Evolutionary conservation across 53 echinoderm and acorn worm genomes (phyloP).

Genomic region (Apostichopus leukothele): DNA sequence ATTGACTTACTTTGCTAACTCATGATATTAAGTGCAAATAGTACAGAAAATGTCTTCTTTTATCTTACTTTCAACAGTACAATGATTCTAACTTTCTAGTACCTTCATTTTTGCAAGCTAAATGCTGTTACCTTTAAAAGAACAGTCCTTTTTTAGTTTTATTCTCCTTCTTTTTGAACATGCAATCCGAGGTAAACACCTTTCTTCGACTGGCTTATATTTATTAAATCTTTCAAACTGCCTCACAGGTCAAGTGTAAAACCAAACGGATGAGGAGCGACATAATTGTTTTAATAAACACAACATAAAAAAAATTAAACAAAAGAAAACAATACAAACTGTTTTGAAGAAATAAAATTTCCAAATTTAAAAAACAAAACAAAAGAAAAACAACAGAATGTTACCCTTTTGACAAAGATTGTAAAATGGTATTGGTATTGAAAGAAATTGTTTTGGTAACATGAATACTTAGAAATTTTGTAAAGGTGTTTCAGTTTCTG

Average conservation of each 20-base stretch:
- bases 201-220: too few relatives aligned
- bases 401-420: background rate
- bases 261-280: background rate
- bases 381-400: background rate
- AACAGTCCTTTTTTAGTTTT: background rate
- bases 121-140: background rate
- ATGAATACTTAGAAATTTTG: background rate
- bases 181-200: too few relatives aligned
- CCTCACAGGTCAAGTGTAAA: background rate
- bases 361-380: conserved; percentile 1
- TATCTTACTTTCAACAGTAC: background rate
- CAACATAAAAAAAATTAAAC: background rate
- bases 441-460: background rate
- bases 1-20: conserved; percentile 32
- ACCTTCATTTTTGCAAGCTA: background rate
- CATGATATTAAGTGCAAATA: conserved; percentile 33
- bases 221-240: background rate
- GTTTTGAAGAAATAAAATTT: background rate
- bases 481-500: conserved; percentile 3
- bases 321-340: background rate
- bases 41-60: conserved; percentile 29
- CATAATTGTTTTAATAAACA: background rate
- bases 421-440: conserved; percentile 2
- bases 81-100: conserved; percentile 6
- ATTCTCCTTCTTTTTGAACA: too few relatives aligned